Evolutionary conservation across 2,888 invertebrate genomes (phyloP).

Genomic region (Ophonus ardosiacus): DNA sequence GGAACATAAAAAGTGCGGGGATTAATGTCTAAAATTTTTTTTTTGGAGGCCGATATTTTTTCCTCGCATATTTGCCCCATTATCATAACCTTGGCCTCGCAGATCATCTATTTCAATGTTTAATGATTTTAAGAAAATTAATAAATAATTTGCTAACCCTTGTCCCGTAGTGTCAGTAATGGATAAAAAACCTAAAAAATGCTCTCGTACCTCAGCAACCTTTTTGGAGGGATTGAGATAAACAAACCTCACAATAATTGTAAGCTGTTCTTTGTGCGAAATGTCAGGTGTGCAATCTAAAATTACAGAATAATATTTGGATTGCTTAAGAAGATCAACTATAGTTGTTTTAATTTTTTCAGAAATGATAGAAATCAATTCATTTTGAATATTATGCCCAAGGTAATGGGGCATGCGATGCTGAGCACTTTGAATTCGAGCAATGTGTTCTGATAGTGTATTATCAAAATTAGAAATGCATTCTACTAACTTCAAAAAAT

Average conservation of each 20-base stretch:
- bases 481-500: conserved; percentile 60
- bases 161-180: no score
- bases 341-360: conserved; percentile 20
- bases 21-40: no score
- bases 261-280: conserved; percentile 15
- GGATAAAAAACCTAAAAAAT: no score
- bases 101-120: no score
- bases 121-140: no score
- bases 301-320: conserved; percentile 32
- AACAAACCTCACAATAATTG: background rate
- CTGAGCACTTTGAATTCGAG: conserved; percentile 23
- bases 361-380: conserved; percentile 4
- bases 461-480: conserved; percentile 58
- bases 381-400: conserved; percentile 23
- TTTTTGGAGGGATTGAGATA: background rate
- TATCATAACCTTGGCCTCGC: no score
- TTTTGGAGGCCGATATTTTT: no score
- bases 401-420: conserved; percentile 2
- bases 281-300: conserved; percentile 27
- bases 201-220: background rate
- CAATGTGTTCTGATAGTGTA: background rate
- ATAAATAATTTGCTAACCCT: no score
- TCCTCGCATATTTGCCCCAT: no score
- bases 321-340: background rate
- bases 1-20: no score